Evolutionary conservation across 2,888 invertebrate species (phyloP).

Genomic region (Diaprepes abbreviatus): DNA sequence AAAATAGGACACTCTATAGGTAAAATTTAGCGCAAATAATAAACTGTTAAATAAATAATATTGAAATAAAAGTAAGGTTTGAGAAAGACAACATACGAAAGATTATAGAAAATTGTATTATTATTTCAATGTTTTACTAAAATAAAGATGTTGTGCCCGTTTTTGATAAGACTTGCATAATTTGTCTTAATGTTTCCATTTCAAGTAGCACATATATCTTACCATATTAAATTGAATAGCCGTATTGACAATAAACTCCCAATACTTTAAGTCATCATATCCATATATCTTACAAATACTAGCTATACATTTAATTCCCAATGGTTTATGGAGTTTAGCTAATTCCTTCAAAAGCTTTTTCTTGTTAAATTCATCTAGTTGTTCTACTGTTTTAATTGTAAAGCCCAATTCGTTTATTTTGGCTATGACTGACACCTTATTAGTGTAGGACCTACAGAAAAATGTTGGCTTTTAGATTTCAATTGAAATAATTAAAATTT

Average conservation of each 20-base stretch:
- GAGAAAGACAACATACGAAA: not conserved
- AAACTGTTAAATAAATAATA: too few species aligned
- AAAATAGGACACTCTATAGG: too few species aligned
- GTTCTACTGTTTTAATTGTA: slow-evolving; percentile 53
- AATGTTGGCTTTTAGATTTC: too few species aligned
- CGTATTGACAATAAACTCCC: slow-evolving; percentile 57
- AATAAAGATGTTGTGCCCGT: too few species aligned
- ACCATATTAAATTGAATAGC: slow-evolving; percentile 58
- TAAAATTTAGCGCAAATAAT: too few species aligned
- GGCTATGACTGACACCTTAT: slow-evolving; percentile 58
- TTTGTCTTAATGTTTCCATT: too few species aligned
- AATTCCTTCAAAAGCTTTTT: slow-evolving; percentile 58
- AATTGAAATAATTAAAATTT: too few species aligned
- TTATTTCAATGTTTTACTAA: too few species aligned
- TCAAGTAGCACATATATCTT: slow-evolving; percentile 27
- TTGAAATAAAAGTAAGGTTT: too few species aligned
- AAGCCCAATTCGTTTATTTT: slow-evolving; percentile 60
- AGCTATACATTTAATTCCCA: slow-evolving; percentile 59
- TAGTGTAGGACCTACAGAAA: slow-evolving; percentile 58
- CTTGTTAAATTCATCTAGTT: slow-evolving; percentile 56
- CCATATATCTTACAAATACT: slow-evolving; percentile 58
- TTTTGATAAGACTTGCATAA: too few species aligned
- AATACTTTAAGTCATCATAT: slow-evolving; percentile 57
- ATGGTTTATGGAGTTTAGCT: slow-evolving; percentile 52
- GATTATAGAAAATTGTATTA: not conserved